Conservation (phyloP, 2,797 vertebrate genomes). For the Enteromius viviparus region DNA sequence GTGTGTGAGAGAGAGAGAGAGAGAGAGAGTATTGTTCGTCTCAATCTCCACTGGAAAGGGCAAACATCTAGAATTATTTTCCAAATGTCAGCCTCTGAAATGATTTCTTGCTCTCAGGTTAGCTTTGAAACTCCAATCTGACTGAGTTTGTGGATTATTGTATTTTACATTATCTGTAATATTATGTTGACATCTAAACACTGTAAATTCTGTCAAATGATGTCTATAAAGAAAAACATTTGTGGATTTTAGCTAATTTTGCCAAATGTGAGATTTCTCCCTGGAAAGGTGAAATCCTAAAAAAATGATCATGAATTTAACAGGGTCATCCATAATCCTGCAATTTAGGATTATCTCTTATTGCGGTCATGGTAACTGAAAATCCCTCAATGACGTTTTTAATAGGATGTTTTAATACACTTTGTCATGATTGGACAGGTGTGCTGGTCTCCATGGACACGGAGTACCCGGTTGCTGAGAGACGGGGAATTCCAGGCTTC, state of each 20-base stretch:
- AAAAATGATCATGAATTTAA: background rate
- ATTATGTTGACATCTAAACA: background rate
- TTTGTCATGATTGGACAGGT: conserved; percentile 63
- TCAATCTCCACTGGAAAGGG: background rate
- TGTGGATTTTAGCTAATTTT: conserved; percentile 5
- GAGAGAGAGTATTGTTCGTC: background rate
- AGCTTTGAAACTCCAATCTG: background rate
- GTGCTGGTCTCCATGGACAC: conserved; percentile 64
- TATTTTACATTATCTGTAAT: background rate
- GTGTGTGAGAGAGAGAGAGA: background rate
- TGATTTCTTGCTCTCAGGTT: background rate
- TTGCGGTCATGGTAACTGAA: conserved; percentile 60
- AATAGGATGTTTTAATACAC: conserved; percentile 35
- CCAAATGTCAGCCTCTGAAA: background rate
- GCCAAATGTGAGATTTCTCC: background rate
- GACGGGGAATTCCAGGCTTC: conserved; percentile 33
- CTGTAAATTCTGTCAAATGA: background rate
- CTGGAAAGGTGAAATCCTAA: conserved; percentile 17
- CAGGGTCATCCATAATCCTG: conserved; percentile 61
- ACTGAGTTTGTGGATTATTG: background rate
- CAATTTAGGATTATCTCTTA: conserved; percentile 67
- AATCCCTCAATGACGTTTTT: conserved; percentile 65
- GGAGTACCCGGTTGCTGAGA: conserved; percentile 30
- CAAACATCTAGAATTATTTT: conserved; percentile 1
- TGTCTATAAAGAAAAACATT: background rate